Evolutionary conservation across 2,113 vertebrate species (phyloP).

Genomic region (Drymodes brunneopygia): DNA sequence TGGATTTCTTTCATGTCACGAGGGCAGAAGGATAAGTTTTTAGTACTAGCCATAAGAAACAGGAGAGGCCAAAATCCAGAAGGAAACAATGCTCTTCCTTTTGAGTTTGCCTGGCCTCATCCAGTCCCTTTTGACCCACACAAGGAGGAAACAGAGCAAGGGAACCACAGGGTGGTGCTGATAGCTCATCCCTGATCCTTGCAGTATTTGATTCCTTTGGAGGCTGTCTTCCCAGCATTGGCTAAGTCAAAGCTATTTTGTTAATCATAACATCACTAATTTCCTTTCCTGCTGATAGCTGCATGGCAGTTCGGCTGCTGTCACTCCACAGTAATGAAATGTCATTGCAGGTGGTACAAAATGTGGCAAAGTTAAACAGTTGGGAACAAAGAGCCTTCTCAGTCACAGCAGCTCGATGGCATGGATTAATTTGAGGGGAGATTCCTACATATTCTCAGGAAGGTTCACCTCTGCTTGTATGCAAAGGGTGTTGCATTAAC

Average conservation of each 20-base stretch:
- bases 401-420: neutral
- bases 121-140: neutral
- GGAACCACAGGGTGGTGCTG: conserved; percentile 13
- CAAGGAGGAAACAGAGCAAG: neutral
- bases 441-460: neutral
- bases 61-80: neutral
- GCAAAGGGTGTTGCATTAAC: neutral
- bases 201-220: neutral
- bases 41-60: neutral
- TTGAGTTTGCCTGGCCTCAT: neutral
- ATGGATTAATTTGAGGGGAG: conserved; percentile 18
- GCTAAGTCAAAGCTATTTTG: conserved; percentile 17
- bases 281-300: conserved; percentile 47
- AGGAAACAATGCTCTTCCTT: neutral
- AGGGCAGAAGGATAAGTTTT: neutral
- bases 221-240: neutral
- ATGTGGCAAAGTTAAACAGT: conserved; percentile 39
- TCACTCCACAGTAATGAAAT: conserved; percentile 52
- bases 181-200: neutral
- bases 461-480: neutral
- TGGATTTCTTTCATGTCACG: neutral
- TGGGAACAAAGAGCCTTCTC: neutral
- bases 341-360: conserved; percentile 53
- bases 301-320: conserved; percentile 30
- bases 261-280: conserved; percentile 58